Evolutionary conservation across 2,113 vertebrate species (phyloP).

Genomic region (Chaenogobius annularis): DNA sequence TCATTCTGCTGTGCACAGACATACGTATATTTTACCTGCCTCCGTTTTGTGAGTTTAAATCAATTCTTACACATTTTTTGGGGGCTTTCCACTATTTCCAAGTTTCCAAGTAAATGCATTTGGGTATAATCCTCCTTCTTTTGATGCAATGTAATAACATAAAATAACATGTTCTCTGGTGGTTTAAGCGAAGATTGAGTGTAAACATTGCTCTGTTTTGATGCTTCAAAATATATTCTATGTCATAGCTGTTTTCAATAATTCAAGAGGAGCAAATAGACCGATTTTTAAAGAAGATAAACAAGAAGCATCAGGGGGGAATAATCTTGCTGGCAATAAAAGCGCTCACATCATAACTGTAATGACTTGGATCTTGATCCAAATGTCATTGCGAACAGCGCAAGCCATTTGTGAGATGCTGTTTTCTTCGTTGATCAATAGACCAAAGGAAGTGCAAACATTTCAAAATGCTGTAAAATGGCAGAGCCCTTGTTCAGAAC

Average conservation of each 20-base stretch:
- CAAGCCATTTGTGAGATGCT: background rate
- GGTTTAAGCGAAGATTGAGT: constrained; percentile 6
- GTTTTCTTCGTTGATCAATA: constrained; percentile 14
- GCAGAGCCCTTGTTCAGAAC: constrained; percentile 14
- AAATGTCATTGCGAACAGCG: constrained; percentile 2
- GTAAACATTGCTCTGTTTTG: constrained; percentile 9
- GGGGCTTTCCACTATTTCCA: too few species aligned
- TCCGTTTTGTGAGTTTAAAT: background rate
- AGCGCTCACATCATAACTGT: background rate
- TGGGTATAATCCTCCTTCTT: background rate
- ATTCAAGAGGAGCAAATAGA: background rate
- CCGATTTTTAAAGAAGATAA: background rate
- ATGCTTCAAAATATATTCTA: constrained; percentile 1
- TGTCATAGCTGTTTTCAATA: constrained; percentile 8
- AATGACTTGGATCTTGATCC: constrained; percentile 3
- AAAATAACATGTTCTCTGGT: background rate
- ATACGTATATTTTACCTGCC: background rate
- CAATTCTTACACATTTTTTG: background rate
- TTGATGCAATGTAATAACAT: constrained; percentile 4
- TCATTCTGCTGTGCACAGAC: background rate
- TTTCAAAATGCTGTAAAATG: constrained; percentile 16
- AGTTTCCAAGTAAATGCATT: background rate
- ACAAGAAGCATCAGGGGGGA: background rate
- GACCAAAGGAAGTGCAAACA: background rate
- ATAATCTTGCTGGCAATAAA: background rate